Evolutionary conservation across 2,888 invertebrate species (phyloP).

Genomic region (Sesia bembeciformis): DNA sequence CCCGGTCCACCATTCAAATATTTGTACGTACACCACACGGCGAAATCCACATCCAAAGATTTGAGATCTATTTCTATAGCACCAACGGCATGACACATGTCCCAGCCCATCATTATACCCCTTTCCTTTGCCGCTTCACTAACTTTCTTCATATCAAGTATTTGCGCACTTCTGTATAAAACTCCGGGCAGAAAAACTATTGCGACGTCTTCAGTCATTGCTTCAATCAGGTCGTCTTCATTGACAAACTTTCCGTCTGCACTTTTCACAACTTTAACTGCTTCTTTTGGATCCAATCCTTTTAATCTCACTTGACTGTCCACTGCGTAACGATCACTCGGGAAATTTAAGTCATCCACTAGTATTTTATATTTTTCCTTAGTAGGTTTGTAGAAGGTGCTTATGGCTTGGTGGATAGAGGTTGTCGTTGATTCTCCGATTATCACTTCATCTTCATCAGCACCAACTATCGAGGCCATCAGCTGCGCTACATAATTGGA

Average conservation of each 20-base stretch:
- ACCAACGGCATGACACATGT: slow-evolving; percentile 50
- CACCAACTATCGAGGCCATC: slow-evolving; percentile 49
- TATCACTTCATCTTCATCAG: slow-evolving; percentile 38
- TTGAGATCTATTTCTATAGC: slow-evolving; percentile 44
- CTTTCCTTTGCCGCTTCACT: slow-evolving; percentile 38
- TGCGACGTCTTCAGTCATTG: slow-evolving; percentile 52
- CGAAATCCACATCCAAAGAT: slow-evolving; percentile 48
- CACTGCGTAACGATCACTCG: slow-evolving; percentile 54
- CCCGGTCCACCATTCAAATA: slow-evolving; percentile 60
- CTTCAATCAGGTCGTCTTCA: slow-evolving; percentile 44
- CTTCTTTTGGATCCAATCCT: slow-evolving; percentile 41
- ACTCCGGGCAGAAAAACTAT: slow-evolving; percentile 43
- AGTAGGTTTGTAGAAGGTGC: slow-evolving; percentile 52
- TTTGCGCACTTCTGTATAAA: slow-evolving; percentile 47
- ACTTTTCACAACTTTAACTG: slow-evolving; percentile 45
- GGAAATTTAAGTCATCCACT: slow-evolving; percentile 53
- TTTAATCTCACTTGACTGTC: slow-evolving; percentile 52
- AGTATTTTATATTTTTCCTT: slow-evolving; percentile 44
- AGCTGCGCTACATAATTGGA: slow-evolving; percentile 32
- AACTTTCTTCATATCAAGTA: slow-evolving; percentile 47
- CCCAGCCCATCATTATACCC: slow-evolving; percentile 52
- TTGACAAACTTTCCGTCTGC: slow-evolving; percentile 27
- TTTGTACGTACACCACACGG: slow-evolving; percentile 61
- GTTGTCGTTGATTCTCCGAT: slow-evolving; percentile 40
- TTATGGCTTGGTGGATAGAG: slow-evolving; percentile 49